These are phyloP conservation scores for Eledone cirrhosa DNA, from an alignment of 2,888 invertebrate genomes.

Conservation along the genomic window DNA sequence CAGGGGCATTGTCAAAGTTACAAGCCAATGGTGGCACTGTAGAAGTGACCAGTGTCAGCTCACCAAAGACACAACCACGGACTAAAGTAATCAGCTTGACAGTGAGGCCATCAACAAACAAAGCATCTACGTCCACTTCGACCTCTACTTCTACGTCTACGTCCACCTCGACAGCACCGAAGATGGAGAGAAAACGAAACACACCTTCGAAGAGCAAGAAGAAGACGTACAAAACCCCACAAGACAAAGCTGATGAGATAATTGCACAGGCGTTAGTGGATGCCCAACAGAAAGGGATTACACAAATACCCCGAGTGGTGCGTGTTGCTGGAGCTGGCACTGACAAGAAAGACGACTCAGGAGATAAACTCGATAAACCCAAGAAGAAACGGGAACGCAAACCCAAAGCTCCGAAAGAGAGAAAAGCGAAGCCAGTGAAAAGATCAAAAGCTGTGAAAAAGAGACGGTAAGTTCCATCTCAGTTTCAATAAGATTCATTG, in stretches of 20 bases:
- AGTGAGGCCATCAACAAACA: background rate
- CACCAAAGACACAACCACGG: background rate
- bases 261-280: constrained; percentile 57
- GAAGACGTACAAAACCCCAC: constrained; percentile 8
- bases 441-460: background rate
- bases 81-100: constrained; percentile 8
- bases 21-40: constrained; percentile 21
- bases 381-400: constrained; percentile 42
- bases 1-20: no score
- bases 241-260: constrained; percentile 56
- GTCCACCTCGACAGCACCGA: background rate
- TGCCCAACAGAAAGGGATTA: constrained; percentile 48
- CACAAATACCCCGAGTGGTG: constrained; percentile 40
- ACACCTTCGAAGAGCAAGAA: background rate
- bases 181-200: background rate
- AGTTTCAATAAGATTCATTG: background rate
- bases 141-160: background rate
- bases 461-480: background rate
- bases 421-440: constrained; percentile 17
- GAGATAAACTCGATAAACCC: constrained; percentile 31
- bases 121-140: background rate
- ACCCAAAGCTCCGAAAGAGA: constrained; percentile 39
- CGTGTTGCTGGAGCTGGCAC: constrained; percentile 39
- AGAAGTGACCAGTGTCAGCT: background rate
- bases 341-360: constrained; percentile 35